Base-by-base conservation (phyloP, 2,888 invertebrate species). In the Pterostichus niger region DNA sequence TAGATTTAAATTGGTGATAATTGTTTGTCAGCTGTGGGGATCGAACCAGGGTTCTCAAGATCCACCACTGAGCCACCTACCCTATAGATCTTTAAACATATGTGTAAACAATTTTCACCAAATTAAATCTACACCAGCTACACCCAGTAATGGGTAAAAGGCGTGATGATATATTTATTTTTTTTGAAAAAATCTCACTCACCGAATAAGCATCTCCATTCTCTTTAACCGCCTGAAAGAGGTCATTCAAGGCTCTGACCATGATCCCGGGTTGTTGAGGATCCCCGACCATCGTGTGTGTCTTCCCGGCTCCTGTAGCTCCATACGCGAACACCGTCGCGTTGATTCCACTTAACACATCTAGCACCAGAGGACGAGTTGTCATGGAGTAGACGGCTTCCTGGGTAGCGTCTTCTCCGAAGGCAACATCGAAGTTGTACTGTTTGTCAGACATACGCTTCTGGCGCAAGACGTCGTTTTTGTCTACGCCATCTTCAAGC, bases 291-390 rank as follows among this genome's bases (percentile, higher is more conserved):
- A 98, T 97, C 7, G 97, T 98, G 89, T 96, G 94, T 0, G 98
- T 98, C 90, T 98, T 98, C 40, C 98, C 98, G 3, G 97, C 95
- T 0, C 97, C 97, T 49, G 97, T 98, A 4, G 97, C 96, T 5
- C 97, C 97, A 88, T 98, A 99, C 0, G 99, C 98, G 90, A 99
- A 99, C 33, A 99, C 98, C 0, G 98, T 98, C 0, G 97, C 98
- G 87, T 98, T 98, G 88, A 96, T 97, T 0, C 90, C 90, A 85
- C 88, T 93, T 35, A 98, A 91, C 0, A 99, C 96, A 87, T 96
- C 97, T 59, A 94, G 94, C 1, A 99, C 97, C 15, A 99, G 91
- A 15, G 95, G 93, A 77, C 95, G 95, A 31, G 98, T 96, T 0
- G 98, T 97, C 5, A 94, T 93, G 84, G 94, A 94, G 90, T 98